These are phyloP conservation scores for Metellina segmentata DNA, from an alignment of 2,888 invertebrate species.

Conservation along the genomic window DNA sequence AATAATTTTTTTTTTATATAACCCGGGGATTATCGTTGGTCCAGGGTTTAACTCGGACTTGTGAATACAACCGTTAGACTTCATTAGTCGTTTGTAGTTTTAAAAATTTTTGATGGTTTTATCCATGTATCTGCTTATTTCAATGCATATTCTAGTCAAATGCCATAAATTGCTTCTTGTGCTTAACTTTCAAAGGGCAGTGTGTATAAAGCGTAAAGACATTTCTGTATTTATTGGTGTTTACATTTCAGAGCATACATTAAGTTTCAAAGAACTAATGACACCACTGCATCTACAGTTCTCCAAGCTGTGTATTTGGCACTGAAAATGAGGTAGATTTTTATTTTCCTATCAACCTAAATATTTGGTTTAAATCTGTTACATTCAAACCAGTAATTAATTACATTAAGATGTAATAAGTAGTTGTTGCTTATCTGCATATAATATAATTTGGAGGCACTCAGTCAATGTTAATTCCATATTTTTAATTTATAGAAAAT, in stretches of 20 bases:
- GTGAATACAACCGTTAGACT: no score
- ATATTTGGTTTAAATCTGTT: neutral
- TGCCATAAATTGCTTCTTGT: neutral
- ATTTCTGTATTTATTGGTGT: neutral
- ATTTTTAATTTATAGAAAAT: constrained; percentile 77
- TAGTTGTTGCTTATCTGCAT: neutral
- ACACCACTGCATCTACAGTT: constrained; percentile 73
- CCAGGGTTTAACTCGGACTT: no score
- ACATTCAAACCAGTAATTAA: neutral
- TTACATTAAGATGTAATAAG: neutral
- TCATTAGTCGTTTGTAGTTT: no score
- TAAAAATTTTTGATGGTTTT: neutral
- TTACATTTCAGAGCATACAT: constrained; percentile 57
- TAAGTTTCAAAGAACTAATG: constrained; percentile 38
- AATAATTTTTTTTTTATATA: no score
- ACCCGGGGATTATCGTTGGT: no score
- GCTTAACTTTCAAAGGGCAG: neutral
- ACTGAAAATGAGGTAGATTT: constrained; percentile 80
- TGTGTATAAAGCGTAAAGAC: neutral
- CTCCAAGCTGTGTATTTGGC: constrained; percentile 80
- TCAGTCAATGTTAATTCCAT: neutral
- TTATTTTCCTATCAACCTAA: neutral
- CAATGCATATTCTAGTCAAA: neutral
- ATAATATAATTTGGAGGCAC: neutral
- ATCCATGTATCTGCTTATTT: neutral